phyloP scores from a whole-genome alignment of 2,113 vertebrate species.

The Datnioides undecimradiatus region DNA sequence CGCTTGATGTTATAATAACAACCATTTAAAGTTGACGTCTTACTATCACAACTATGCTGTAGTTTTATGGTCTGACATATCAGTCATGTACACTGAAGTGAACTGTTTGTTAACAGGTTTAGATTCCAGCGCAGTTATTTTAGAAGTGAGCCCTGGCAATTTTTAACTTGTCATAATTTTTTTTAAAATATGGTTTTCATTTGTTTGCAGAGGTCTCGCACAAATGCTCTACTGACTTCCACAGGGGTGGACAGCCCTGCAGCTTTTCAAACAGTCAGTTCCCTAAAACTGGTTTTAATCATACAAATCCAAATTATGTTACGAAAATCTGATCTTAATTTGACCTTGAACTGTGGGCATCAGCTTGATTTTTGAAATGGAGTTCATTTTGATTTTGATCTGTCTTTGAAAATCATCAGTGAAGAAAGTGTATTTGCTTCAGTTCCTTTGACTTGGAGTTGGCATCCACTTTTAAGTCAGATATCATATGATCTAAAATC shows the following conservation, averaged over 20 bases:
- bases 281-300: background rate
- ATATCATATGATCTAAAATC: no score
- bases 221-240: fast-evolving
- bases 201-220: slow-evolving; percentile 32
- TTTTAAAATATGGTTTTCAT: background rate
- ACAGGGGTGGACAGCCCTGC: background rate
- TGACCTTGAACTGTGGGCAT: background rate
- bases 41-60: background rate
- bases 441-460: background rate
- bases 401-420: background rate
- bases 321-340: background rate
- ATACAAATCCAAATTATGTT: background rate
- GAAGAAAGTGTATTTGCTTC: background rate
- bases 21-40: background rate
- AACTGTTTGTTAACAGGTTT: background rate
- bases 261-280: slow-evolving; percentile 40
- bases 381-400: background rate
- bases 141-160: background rate
- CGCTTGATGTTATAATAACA: background rate
- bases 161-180: background rate
- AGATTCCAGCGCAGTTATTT: background rate
- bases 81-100: background rate
- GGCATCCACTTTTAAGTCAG: no score
- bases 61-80: background rate
- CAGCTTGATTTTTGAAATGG: background rate